A percentile compares a stretch with the other conserved stretches of the same genome.
phyloP scores from a whole-genome alignment of 2,113 vertebrate species.

The Sinocyclocheilus grahami region DNA sequence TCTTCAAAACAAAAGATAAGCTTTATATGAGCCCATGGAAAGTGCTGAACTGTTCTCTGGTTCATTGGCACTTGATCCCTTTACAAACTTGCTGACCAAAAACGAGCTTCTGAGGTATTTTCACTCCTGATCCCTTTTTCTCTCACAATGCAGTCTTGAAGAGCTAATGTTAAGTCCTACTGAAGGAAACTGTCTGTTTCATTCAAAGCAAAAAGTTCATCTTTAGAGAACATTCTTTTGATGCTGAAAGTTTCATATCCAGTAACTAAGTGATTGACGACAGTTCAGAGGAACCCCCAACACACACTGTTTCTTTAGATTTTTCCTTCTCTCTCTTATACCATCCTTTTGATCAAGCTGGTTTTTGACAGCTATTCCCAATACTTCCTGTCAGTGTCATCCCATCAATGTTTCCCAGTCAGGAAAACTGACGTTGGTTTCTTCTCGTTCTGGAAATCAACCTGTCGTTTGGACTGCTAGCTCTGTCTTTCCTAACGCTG shows the following conservation, averaged over 20 bases:
- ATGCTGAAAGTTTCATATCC: slow-evolving; percentile 42
- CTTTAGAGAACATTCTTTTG: slow-evolving; percentile 10
- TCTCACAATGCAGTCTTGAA: background rate
- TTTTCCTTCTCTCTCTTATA: background rate
- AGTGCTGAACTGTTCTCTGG: background rate
- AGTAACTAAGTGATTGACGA: slow-evolving; percentile 32
- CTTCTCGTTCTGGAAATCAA: slow-evolving; percentile 14
- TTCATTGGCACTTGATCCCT: slow-evolving; percentile 39
- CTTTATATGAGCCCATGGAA: background rate
- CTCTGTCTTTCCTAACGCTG: background rate
- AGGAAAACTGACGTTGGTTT: slow-evolving; percentile 30
- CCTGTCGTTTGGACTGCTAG: slow-evolving; percentile 10
- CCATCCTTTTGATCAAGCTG: background rate
- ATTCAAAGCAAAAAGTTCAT: slow-evolving; percentile 1
- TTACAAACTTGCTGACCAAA: slow-evolving; percentile 8
- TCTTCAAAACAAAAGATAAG: background rate
- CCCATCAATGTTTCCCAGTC: slow-evolving; percentile 22
- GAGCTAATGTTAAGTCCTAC: background rate
- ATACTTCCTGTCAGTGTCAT: slow-evolving; percentile 16
- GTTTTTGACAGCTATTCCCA: slow-evolving; percentile 27
- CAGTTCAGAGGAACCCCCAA: background rate
- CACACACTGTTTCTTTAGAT: background rate
- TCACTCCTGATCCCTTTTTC: slow-evolving; percentile 14
- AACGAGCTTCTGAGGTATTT: background rate
- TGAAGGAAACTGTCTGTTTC: slow-evolving; percentile 21